Evolutionary conservation across 2,888 invertebrate species (phyloP), one percentile per base, ranked within the genome.

Genomic region (Drosophila maculinotata): DNA sequence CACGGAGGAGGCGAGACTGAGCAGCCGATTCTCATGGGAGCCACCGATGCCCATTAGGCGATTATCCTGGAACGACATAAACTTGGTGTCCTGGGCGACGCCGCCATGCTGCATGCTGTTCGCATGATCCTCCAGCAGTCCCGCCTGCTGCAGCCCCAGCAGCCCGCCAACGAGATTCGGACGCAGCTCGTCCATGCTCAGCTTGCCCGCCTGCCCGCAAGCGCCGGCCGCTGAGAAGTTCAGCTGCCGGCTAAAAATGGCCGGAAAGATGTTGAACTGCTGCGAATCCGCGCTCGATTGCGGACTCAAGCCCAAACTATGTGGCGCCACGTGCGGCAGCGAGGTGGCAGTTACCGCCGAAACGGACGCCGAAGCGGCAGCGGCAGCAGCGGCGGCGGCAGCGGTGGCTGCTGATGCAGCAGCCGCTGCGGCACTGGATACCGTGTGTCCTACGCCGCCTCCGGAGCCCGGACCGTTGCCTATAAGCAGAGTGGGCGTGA

Each of bases 201-300:
- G 94, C 90, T 96, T 96, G 79, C 94, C 94, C 54, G 64, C 74
- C 89, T 95, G 95, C 25, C 95, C 94, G 89, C 95, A 94, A 62
- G 93, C 94, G 63, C 94, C 94, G 33, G 88, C 87, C 49, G 94
- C 94, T 47, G 94, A 94, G 92, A 97, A 97, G 92, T 97, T 97
- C 82, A 97, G 93, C 92, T 97, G 97, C 72, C 97, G 93, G 93
- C 96, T 96, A 92, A 97, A 97, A 91, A 97, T 97, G 67, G 97
- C 97, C 87, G 97, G 97, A 92, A 97, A 97, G 89, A 97, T 97
- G 93, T 97, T 97, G 93, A 97, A 97, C 74, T 90, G 90, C 93
- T 96, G 96, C 91, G 92, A 91, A 70, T 92, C 92, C 48, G 90
- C 91, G 41, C 91, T 91, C 28, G 91, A 91, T 66, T 91, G 91